These are phyloP conservation scores for Phortica magna DNA, from an alignment of 2,888 invertebrate species.

Conservation along the genomic window DNA sequence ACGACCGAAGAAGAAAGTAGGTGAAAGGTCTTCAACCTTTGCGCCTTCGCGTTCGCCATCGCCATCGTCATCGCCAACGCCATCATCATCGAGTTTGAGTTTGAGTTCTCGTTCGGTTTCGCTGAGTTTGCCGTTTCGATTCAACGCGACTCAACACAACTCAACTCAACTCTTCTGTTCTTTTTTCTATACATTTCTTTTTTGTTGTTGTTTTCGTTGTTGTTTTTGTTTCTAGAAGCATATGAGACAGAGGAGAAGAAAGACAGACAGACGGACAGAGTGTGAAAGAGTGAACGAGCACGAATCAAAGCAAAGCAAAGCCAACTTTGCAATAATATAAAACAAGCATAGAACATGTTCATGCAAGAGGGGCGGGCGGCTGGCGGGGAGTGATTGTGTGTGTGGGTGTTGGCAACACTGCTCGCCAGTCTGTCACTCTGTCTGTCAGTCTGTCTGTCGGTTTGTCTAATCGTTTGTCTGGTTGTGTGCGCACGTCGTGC, in stretches of 20 bases:
- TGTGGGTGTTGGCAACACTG: too few relatives aligned
- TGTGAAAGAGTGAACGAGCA: slow-evolving; percentile 16
- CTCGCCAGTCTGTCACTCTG: too few relatives aligned
- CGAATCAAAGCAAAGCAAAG: too few relatives aligned
- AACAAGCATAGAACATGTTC: too few relatives aligned
- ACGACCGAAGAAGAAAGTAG: slow-evolving; percentile 65
- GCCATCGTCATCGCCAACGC: slow-evolving; percentile 37
- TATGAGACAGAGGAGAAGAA: too few relatives aligned
- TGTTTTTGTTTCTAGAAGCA: slow-evolving; percentile 30
- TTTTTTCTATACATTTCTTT: too few relatives aligned
- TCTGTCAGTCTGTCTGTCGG: too few relatives aligned
- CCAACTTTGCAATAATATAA: too few relatives aligned
- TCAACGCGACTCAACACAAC: neutral
- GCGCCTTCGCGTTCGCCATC: neutral
- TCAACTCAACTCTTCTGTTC: too few relatives aligned
- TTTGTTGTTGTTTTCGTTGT: neutral
- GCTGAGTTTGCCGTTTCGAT: neutral
- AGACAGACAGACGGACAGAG: neutral
- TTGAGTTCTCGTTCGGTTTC: neutral
- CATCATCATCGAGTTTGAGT: slow-evolving; percentile 26
- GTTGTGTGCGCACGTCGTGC: too few relatives aligned
- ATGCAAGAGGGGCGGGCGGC: too few relatives aligned
- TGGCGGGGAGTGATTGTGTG: neutral
- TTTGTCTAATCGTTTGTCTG: too few relatives aligned
- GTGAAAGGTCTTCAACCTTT: slow-evolving; percentile 74